Conservation (phyloP, 2,113 vertebrate genomes). For the Dromaius novaehollandiae region DNA sequence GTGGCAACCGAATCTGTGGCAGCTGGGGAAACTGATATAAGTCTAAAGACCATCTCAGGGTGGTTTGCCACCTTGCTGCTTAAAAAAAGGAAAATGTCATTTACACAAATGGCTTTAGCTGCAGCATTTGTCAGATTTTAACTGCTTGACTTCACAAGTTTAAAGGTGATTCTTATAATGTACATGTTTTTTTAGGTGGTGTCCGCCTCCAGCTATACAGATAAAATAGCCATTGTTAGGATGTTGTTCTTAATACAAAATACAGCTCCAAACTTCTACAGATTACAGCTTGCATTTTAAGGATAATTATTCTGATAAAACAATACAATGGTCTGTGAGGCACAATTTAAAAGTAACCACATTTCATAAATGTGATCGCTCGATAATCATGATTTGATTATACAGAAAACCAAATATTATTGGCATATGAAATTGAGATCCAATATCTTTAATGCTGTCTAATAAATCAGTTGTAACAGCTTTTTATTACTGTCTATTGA, state of each 20-base stretch:
- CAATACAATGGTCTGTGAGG: not conserved
- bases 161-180: not conserved
- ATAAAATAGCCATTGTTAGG: not conserved
- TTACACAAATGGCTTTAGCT: not conserved
- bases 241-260: not conserved
- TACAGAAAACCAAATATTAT: not conserved
- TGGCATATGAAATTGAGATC: not conserved
- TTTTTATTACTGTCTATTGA: not conserved
- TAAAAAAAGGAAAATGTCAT: not conserved
- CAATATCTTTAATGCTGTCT: not conserved
- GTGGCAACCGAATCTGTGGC: not conserved
- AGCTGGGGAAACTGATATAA: not conserved
- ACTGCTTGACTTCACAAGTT: not conserved
- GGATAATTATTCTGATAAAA: not conserved
- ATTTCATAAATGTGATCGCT: not conserved
- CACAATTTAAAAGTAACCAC: not conserved
- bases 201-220: not conserved
- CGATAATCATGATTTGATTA: not conserved
- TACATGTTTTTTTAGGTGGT: rapidly evolving
- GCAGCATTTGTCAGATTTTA: not conserved
- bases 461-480: not conserved
- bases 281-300: not conserved
- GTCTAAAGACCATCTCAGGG: not conserved
- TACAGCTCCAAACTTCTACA: not conserved
- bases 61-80: not conserved